Evolutionary conservation across 1,140 invertebrate genomes (phyloP).

Genomic region (Philopotamus ludificatus): DNA sequence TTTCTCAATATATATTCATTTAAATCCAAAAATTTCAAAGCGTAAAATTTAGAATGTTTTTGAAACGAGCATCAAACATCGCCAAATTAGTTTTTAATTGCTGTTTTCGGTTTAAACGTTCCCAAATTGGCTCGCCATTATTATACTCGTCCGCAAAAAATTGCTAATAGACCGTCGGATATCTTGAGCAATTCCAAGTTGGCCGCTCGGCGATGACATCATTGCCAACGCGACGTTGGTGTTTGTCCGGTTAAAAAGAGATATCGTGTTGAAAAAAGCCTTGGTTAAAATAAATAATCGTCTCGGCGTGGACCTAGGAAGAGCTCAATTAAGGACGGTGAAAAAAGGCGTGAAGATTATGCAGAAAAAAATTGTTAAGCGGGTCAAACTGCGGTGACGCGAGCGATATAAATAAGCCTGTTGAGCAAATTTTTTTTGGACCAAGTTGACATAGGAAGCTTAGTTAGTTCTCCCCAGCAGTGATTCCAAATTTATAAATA

Average conservation of each 20-base stretch:
- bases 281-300: slow-evolving; percentile 9
- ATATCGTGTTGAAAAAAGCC: not conserved
- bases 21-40: no score
- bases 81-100: no score
- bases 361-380: slow-evolving; percentile 14
- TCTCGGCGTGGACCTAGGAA: not conserved
- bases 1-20: no score
- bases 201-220: not conserved
- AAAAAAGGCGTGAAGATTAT: not conserved
- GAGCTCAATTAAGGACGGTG: slow-evolving; percentile 1
- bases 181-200: no score
- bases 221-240: not conserved
- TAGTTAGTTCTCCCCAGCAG: slow-evolving; percentile 11
- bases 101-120: no score
- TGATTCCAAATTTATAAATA: not conserved
- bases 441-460: slow-evolving; percentile 17
- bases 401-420: slow-evolving; percentile 13
- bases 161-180: no score
- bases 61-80: no score
- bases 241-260: not conserved
- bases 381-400: slow-evolving; percentile 13
- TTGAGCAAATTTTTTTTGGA: slow-evolving; percentile 9
- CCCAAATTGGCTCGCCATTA: no score
- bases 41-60: no score
- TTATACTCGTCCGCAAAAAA: no score